Percentiles rank a stretch among this genome's conserved stretches.
Evolutionary conservation across 92 coral and sea anemone genomes (phyloP).

Genomic region (Nematostella vectensis): DNA sequence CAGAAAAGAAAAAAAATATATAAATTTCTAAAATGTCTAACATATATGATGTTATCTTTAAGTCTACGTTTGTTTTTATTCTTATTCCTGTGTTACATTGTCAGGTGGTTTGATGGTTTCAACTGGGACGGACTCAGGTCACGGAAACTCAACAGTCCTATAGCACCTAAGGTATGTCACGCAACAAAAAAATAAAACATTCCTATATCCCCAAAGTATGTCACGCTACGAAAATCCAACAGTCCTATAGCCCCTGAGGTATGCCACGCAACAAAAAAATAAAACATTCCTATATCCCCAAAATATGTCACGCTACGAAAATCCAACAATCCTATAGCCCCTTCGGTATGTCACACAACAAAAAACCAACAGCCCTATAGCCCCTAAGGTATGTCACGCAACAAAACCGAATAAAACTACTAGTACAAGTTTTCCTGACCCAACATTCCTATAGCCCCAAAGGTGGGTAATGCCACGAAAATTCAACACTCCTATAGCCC

Average conservation of each 20-base stretch:
- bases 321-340: constrained; percentile 78
- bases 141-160: constrained; percentile 78
- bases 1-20: too few relatives aligned
- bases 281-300: too few relatives aligned
- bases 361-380: too few relatives aligned
- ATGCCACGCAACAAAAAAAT: neutral
- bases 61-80: too few relatives aligned
- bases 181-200: too few relatives aligned
- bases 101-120: constrained; percentile 99
- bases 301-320: constrained; percentile 72
- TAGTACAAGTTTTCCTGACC: constrained; percentile 69
- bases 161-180: constrained; percentile 74
- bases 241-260: constrained; percentile 94
- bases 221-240: constrained; percentile 67
- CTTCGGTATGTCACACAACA: constrained; percentile 47
- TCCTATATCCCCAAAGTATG: too few relatives aligned
- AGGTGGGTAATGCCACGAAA: constrained; percentile 32
- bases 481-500: too few relatives aligned
- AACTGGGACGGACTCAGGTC: constrained; percentile 96
- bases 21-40: too few relatives aligned
- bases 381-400: too few relatives aligned
- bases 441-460: constrained; percentile 81
- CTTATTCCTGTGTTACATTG: too few relatives aligned
- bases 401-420: too few relatives aligned
- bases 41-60: too few relatives aligned